These are phyloP conservation scores for Leptopterna dolabrata DNA, from an alignment of 2,888 invertebrate species.

Conservation along the genomic window DNA sequence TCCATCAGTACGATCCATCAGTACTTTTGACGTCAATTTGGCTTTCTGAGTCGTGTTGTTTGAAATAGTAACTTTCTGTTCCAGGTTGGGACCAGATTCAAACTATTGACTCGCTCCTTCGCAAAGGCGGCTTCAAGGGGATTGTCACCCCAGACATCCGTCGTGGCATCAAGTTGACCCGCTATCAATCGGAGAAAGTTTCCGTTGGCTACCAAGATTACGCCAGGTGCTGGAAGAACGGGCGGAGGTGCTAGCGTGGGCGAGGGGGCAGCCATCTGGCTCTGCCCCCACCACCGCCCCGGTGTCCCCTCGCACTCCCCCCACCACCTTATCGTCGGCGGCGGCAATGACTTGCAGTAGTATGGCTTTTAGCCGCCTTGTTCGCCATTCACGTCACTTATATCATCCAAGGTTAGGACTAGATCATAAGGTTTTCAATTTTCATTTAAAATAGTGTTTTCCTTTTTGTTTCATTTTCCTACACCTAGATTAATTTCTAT, in stretches of 20 bases:
- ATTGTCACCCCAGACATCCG: constrained; percentile 88
- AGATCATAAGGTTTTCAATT: not conserved
- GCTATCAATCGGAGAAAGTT: constrained; percentile 96
- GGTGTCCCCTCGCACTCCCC: constrained; percentile 65
- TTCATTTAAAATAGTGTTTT: not conserved
- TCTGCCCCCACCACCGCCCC: constrained; percentile 61
- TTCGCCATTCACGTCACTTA: constrained; percentile 43
- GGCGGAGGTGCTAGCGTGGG: constrained; percentile 79
- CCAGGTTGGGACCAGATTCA: constrained; percentile 98
- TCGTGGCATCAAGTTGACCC: constrained; percentile 90
- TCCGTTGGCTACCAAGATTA: constrained; percentile 90
- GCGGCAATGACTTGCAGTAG: constrained; percentile 52
- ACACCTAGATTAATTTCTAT: not conserved
- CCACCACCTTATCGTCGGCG: constrained; percentile 58
- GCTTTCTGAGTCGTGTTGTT: too few relatives aligned
- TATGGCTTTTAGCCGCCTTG: constrained; percentile 51
- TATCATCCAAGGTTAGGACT: constrained; percentile 44
- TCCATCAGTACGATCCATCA: too few relatives aligned
- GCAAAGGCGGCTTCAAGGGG: constrained; percentile 97
- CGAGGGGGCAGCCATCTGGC: constrained; percentile 68
- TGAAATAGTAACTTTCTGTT: constrained; percentile 58
- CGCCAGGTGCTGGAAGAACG: constrained; percentile 73
- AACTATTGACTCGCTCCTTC: constrained; percentile 95
- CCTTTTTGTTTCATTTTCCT: not conserved
- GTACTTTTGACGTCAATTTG: too few relatives aligned